A percentile compares a stretch with the other conserved stretches of the same genome.
These are phyloP conservation scores for Chrysaora quinquecirrha DNA, from an alignment of 30 jellyfish, hydroid and myxozoan species.

Conservation along the genomic window DNA sequence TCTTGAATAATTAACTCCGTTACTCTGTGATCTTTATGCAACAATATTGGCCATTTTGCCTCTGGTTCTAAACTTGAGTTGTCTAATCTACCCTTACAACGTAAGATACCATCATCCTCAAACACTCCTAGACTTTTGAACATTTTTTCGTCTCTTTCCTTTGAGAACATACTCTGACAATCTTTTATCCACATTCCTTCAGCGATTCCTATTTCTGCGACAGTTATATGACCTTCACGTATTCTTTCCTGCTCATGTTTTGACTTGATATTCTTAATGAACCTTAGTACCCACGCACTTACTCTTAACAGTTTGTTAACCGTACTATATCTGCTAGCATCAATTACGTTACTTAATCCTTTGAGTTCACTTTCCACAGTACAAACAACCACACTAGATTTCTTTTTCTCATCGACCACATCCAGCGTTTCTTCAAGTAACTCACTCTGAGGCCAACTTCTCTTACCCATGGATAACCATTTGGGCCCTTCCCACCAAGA, in stretches of 20 bases:
- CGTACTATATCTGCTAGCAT: neutral
- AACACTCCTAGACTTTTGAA: neutral
- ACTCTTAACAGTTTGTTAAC: neutral
- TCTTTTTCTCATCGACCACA: neutral
- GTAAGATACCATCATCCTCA: neutral
- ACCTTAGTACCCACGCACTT: neutral
- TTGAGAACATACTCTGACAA: neutral
- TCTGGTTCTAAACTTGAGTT: neutral
- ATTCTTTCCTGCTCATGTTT: neutral
- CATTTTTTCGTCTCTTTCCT: neutral
- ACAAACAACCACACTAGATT: neutral
- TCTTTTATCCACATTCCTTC: neutral
- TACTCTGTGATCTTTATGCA: neutral
- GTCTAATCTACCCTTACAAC: neutral
- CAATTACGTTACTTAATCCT: neutral
- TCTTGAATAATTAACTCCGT: neutral
- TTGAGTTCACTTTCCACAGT: neutral
- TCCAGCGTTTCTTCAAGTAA: neutral
- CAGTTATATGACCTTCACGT: neutral
- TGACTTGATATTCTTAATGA: neutral
- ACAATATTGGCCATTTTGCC: slow-evolving; percentile 1
- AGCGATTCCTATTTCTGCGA: neutral
- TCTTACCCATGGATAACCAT: slow-evolving; percentile 18
- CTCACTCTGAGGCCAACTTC: slow-evolving; percentile 10
- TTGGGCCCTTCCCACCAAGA: slow-evolving; percentile 38